phyloP scores from a whole-genome alignment of 2,113 vertebrate species.

The Stegostoma tigrinum region DNA sequence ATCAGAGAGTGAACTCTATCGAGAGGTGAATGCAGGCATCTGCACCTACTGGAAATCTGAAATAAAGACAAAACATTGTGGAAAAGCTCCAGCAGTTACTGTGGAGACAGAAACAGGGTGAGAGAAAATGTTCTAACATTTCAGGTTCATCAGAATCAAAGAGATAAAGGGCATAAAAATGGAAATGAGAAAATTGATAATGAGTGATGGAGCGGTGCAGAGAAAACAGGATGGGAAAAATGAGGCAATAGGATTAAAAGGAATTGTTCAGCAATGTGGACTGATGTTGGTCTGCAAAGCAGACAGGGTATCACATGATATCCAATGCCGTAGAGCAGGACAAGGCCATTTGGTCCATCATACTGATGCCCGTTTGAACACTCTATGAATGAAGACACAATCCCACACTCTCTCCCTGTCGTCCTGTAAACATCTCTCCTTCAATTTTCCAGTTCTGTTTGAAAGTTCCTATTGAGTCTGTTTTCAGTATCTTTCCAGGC shows the following conservation, averaged over 20 bases:
- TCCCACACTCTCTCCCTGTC: neutral
- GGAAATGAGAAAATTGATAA: neutral
- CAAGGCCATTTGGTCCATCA: neutral
- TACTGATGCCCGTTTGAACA: neutral
- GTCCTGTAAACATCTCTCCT: neutral
- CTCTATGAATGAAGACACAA: neutral
- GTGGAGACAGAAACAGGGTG: neutral
- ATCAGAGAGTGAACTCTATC: neutral
- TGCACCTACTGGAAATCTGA: neutral
- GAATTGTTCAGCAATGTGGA: neutral
- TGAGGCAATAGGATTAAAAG: neutral
- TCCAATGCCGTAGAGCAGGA: neutral
- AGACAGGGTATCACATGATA: neutral
- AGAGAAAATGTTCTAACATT: neutral
- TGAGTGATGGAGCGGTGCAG: neutral
- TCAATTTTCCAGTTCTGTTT: neutral
- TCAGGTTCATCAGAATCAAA: neutral
- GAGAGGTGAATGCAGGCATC: neutral
- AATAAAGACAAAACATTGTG: too few relatives aligned
- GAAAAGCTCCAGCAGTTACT: neutral
- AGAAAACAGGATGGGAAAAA: neutral
- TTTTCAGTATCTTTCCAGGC: neutral
- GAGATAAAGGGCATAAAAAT: neutral
- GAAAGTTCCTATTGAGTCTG: neutral
- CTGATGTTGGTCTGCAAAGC: neutral